Base-by-base conservation (phyloP, 1,140 invertebrate genomes). In the Anastatus disparis region DNA sequence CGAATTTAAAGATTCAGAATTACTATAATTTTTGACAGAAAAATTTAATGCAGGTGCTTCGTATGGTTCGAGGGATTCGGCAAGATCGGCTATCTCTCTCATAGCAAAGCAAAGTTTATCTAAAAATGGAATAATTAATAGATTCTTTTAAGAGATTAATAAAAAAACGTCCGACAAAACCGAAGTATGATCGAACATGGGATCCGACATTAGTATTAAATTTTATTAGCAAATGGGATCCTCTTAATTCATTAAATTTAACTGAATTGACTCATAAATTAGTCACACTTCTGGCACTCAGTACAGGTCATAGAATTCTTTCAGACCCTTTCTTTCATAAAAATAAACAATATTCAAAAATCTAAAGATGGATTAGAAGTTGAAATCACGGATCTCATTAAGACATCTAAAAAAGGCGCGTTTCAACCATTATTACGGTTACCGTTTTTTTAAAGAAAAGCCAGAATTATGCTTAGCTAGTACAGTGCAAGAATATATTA, bases 101-200 rank as follows among this genome's bases (percentile, higher is more conserved):
- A 22, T 59, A 24, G 10, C n/a, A 0, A 38, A 24, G 0, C 24
- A 56, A 15, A 12, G 27, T 4, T 12, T 44, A 3, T 8, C 35
- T 8, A 3, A 40, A 0, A 24, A 61, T 20, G 8, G 4, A 2
- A 2, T 24, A n/a, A 40, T 73, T 8, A 38, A 31, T n/a, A n/a
- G 64, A 4, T 66, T 66, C n/a, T 55, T 66, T n/a, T 55, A 66
- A 27, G 64, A 52, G 6, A 40, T 40, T 4, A 55, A 15, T 27
- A 42, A 56, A 46, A 20, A n/a, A n/a, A n/a, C n/a, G n/a, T n/a
- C 52, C 40, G 3, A 20, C 8, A 24, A 55, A n/a, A 13, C 52
- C 65, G 7, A 42, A 46, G 40, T 67, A 67, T 15, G 24, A 46
- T n/a, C 4, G 0, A 12, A 58, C 22, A 17, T 66, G 52, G 64